Base-by-base conservation (phyloP, 1,140 invertebrate species). In the Megalonaias nervosa region DNA sequence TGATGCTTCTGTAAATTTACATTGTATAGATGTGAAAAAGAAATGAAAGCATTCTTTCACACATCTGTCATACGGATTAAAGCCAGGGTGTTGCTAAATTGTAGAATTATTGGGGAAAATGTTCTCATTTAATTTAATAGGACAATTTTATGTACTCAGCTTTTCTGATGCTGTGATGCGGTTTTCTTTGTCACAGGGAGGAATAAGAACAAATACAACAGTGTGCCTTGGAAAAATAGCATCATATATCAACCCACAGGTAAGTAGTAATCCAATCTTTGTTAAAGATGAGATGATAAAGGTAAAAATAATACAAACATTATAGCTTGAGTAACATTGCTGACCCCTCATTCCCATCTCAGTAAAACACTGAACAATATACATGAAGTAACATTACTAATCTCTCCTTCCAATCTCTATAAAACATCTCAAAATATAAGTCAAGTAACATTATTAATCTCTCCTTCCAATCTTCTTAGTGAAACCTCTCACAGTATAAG, bases 161-260 rank as follows among this genome's bases (percentile, higher is more conserved):
- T 48, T 67, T 38, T 65, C 19, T 16, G 56, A 65, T 11, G 48
- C 58, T 48, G 21, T 71, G 3, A 61, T 16, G 1, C 31, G 16
- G n/a, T 13, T 67, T 38, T 21, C 31, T 74, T 67, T 19, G 57
- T 81, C 76, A 64, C 88, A 95, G 92, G 94, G 94, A 72, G 94
- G 94, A 62, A 95, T 95, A 74, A 94, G 98, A 86, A 99, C 98
- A 16, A 99, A 99, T 91, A 99, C 98, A 19, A 99, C 97, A 61
- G 97, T 99, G n/a, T 99, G 98, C 89, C 92, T 99, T 31, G 98
- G 98, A 38, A 99, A 99, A 93, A 97, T 99, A 76, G 97, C 97
- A 19, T 94, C 95, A 74, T 96, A 98, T 92, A 92, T 99, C 60
- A 96, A 98, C 92, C 97, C 98, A 12, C 95, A 89, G 94, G 77